Evolutionary conservation across 2,888 invertebrate genomes (phyloP), one percentile per base, ranked within the genome.

Genomic region (Agrilus biguttatus): DNA sequence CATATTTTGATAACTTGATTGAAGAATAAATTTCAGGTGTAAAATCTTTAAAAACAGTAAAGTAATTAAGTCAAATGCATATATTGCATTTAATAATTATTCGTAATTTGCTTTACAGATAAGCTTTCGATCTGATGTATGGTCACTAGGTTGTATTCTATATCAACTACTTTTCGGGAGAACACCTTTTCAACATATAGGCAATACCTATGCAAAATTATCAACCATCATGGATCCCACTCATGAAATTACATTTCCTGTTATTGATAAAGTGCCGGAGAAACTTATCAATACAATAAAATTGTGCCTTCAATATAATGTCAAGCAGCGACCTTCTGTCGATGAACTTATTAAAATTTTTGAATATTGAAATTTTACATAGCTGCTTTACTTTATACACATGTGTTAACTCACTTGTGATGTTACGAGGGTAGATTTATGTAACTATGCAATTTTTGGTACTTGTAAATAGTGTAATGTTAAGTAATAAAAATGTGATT

Each of bases 71-170:
- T 17, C 17, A 17, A 17, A 17, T 17, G 17, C 10, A 28, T 7
- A 23, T 23, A 2, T 8, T 8, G 7, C 7, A 23, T 7, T 23
- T 23, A 23, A 17, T 28, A 37, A 28, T 46, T 34, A 33, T 35
- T 38, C 39, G 4, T 23, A 3, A 8, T 42, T 43, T 50, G 37
- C 45, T 51, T 61, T 62, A 36, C 55, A 91, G 89, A 83, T 93
- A 52, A 84, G 85, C 48, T 85, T 80, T 51, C 91, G 88, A 59
- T 88, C 93, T 36, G 96, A 97, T 66, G 90, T 97, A 41, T 97
- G 97, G 97, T 93, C 95, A 0, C 71, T 97, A 51, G 97, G 97
- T 17, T 96, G 95, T 63, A 97, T 97, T 58, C 72, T 97, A 47
- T 97, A 95, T 70, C 80, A 87, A 63, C 72, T 97, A 66, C 78